phyloP scores from a whole-genome alignment of 2,113 vertebrate genomes.

The Rallus limicola region DNA sequence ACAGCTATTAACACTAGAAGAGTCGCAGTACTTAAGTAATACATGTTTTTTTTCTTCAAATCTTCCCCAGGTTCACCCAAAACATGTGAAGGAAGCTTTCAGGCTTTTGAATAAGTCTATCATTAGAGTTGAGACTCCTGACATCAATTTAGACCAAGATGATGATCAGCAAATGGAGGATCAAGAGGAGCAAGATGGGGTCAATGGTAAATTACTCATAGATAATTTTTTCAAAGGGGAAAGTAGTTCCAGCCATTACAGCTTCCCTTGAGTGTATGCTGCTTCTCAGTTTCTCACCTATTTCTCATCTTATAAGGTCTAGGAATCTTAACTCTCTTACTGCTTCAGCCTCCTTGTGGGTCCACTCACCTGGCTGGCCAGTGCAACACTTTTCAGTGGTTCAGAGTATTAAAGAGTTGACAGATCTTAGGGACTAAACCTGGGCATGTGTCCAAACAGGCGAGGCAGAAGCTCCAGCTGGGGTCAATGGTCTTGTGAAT shows the following conservation, averaged over 20 bases:
- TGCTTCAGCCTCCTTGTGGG: neutral
- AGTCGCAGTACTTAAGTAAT: neutral
- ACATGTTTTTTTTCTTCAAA: neutral
- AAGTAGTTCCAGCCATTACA: neutral
- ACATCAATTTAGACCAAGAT: conserved; percentile 94
- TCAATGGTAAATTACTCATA: conserved; percentile 74
- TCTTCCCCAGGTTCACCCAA: conserved; percentile 90
- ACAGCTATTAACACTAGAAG: neutral
- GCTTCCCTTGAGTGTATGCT: neutral
- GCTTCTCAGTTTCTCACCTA: neutral
- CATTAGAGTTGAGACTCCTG: conserved; percentile 96
- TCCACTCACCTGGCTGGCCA: neutral
- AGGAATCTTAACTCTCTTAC: neutral
- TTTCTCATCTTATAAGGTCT: neutral
- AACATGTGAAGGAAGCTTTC: conserved; percentile 98
- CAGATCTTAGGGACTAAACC: neutral
- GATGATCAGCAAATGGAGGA: conserved; percentile 81
- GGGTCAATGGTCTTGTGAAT: conserved; percentile 73
- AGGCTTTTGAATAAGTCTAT: conserved; percentile 98
- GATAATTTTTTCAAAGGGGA: neutral
- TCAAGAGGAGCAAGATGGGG: conserved; percentile 74
- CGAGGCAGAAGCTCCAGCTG: conserved; percentile 76
- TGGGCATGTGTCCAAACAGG: conserved; percentile 67
- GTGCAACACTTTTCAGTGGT: neutral
- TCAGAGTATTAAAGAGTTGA: neutral